A percentile compares a stretch with the other conserved stretches of the same genome.
phyloP scores from a whole-genome alignment of 2,888 invertebrate species.

The Drosophila acutilabella region DNA sequence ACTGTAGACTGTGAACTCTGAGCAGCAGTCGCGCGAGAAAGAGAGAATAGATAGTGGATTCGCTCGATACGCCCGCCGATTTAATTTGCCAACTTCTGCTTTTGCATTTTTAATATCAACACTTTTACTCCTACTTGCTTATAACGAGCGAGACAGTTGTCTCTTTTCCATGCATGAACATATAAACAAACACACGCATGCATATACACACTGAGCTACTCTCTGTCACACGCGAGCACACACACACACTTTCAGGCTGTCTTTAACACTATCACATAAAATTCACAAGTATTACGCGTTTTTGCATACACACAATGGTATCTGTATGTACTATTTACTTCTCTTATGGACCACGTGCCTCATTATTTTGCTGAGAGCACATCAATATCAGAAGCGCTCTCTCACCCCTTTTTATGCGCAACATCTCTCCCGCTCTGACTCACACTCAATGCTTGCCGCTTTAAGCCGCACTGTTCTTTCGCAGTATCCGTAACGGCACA shows the following conservation, averaged over 20 bases:
- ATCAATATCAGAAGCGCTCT: slow-evolving; percentile 25
- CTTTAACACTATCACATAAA: slow-evolving; percentile 10
- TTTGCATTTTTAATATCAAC: slow-evolving; percentile 77
- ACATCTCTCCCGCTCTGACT: slow-evolving; percentile 27
- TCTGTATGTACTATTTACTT: slow-evolving; percentile 40
- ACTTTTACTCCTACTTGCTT: slow-evolving; percentile 64
- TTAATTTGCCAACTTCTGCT: slow-evolving; percentile 69
- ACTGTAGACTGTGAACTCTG: neutral
- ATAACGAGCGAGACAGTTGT: slow-evolving; percentile 67
- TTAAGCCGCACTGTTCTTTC: slow-evolving; percentile 2
- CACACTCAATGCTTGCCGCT: slow-evolving; percentile 10
- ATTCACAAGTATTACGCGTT: slow-evolving; percentile 7
- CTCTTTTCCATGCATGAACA: slow-evolving; percentile 60
- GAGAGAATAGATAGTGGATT: slow-evolving; percentile 34
- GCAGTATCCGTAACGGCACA: slow-evolving; percentile 5
- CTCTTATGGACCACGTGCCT: slow-evolving; percentile 75
- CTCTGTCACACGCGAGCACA: slow-evolving; percentile 1
- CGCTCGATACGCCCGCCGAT: slow-evolving; percentile 51
- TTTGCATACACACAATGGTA: slow-evolving; percentile 23
- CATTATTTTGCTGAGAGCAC: slow-evolving; percentile 57
- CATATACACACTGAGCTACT: neutral
- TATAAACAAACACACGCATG: slow-evolving; percentile 4
- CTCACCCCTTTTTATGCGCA: slow-evolving; percentile 54
- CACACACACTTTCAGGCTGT: slow-evolving; percentile 10
- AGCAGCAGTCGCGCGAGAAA: slow-evolving; percentile 3